These are phyloP conservation scores for Colinus virginianus DNA, from an alignment of 2,113 vertebrate genomes.

Conservation along the genomic window DNA sequence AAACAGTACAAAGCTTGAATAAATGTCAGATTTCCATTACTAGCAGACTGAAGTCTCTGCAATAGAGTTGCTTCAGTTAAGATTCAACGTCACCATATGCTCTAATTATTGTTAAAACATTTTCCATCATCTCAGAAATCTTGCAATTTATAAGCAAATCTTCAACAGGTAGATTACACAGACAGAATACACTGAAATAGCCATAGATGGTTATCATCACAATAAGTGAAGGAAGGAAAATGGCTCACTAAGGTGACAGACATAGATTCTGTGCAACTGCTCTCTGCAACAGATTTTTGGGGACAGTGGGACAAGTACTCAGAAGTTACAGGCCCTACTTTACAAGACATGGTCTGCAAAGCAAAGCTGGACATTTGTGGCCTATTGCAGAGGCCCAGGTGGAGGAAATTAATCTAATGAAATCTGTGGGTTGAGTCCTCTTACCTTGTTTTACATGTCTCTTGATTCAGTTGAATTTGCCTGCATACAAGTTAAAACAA, in stretches of 20 bases:
- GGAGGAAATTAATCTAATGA: not conserved
- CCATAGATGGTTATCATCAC: not conserved
- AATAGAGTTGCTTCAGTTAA: conserved; percentile 32
- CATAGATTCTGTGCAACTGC: not conserved
- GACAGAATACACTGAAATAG: not conserved
- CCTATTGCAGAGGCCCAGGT: not conserved
- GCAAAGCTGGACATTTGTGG: not conserved
- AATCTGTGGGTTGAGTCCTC: not conserved
- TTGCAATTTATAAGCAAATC: not conserved
- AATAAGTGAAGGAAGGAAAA: not conserved
- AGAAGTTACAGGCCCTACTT: not conserved
- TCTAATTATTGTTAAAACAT: conserved; percentile 68
- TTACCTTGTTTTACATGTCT: not conserved
- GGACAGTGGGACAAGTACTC: not conserved
- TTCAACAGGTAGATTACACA: not conserved
- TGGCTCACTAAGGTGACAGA: not conserved
- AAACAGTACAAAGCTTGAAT: conserved; percentile 57
- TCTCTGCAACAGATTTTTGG: not conserved
- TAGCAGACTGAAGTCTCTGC: conserved; percentile 44
- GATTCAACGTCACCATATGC: not conserved
- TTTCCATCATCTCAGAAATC: conserved; percentile 36
- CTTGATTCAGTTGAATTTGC: not conserved
- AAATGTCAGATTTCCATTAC: conserved; percentile 69
- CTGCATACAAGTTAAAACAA: not conserved
- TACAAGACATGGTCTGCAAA: not conserved